Conservation (phyloP, 2,797 vertebrate species). For the Pipistrellus pipistrellus region DNA sequence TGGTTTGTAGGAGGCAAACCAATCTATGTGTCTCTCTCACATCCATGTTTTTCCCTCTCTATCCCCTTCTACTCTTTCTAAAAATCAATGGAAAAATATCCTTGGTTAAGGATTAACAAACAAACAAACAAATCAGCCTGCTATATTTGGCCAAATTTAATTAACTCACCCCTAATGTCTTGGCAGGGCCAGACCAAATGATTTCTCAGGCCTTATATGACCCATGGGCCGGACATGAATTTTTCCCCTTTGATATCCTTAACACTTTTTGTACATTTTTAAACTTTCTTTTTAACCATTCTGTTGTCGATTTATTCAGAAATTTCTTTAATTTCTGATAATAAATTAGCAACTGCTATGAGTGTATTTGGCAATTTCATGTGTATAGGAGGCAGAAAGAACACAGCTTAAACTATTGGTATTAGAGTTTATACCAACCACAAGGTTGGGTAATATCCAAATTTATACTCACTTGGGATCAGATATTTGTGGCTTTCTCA, state of each 20-base stretch:
- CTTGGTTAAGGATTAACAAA: too few relatives aligned
- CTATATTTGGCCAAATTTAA: too few relatives aligned
- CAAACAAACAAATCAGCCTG: too few relatives aligned
- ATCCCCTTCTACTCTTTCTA: too few relatives aligned
- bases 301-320: slow-evolving; percentile 87
- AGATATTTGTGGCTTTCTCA: slow-evolving; percentile 49
- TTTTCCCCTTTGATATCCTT: slow-evolving; percentile 77
- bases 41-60: too few relatives aligned
- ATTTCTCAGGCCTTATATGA: too few relatives aligned
- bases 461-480: slow-evolving; percentile 30
- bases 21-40: too few relatives aligned
- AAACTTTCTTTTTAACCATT: slow-evolving; percentile 83
- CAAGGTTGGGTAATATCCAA: background rate
- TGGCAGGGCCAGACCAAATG: too few relatives aligned
- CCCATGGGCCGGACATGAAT: background rate
- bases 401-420: slow-evolving; percentile 53
- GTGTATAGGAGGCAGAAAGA: background rate
- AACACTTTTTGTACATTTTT: slow-evolving; percentile 65
- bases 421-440: slow-evolving; percentile 10
- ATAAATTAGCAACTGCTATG: slow-evolving; percentile 24
- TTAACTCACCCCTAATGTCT: too few relatives aligned
- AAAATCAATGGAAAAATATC: too few relatives aligned
- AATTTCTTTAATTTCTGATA: slow-evolving; percentile 82
- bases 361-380: slow-evolving; percentile 4
- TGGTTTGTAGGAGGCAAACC: too few relatives aligned